phyloP scores from a whole-genome alignment of 2,113 vertebrate genomes.

The Agapornis roseicollis region DNA sequence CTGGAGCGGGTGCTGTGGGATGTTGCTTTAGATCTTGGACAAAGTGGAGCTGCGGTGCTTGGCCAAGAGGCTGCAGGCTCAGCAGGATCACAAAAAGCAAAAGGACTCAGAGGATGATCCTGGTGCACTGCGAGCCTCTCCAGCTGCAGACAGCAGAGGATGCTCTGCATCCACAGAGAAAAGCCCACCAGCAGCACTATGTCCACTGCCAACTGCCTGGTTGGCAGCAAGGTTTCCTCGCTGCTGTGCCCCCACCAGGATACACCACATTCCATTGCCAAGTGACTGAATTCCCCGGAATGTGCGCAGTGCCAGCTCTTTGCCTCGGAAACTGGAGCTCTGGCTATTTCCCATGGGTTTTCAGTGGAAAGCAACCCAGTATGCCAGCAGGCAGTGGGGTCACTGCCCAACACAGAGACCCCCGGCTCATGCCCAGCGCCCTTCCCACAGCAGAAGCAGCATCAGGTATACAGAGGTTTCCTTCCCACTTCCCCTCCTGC shows the following conservation, averaged over 20 bases:
- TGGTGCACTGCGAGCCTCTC: rapidly evolving
- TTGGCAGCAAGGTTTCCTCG: rapidly evolving
- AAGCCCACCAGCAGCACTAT: background rate
- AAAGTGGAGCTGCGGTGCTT: background rate
- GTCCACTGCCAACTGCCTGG: rapidly evolving
- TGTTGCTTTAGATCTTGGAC: background rate
- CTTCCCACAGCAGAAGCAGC: background rate
- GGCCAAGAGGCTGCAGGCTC: background rate
- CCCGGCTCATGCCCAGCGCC: background rate
- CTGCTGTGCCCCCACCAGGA: background rate
- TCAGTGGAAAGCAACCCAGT: background rate
- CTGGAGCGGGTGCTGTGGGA: rapidly evolving
- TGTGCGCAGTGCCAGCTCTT: background rate
- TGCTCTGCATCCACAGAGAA: background rate
- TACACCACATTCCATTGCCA: background rate
- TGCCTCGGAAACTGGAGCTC: background rate
- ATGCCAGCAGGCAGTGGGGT: background rate
- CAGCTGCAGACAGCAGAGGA: background rate
- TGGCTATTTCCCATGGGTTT: background rate
- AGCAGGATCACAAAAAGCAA: rapidly evolving
- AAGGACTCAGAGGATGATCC: background rate
- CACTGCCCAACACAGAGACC: rapidly evolving
- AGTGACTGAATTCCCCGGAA: background rate
- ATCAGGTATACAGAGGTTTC: background rate
- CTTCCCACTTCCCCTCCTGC: background rate